Conservation (phyloP, 2,113 vertebrate species). For the Benitochromis conjunctus region DNA sequence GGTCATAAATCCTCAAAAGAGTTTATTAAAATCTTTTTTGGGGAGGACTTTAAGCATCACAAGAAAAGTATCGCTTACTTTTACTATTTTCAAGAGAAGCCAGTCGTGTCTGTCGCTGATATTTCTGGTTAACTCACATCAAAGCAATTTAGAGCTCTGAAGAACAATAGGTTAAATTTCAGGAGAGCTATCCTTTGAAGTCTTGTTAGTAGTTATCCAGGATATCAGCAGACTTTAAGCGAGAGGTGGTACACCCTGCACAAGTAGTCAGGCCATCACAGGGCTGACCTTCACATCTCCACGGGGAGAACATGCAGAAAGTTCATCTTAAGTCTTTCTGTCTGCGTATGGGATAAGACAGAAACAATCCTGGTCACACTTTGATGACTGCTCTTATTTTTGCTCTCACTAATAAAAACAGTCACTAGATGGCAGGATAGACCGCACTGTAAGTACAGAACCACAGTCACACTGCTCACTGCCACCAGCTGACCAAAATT, state of each 20-base stretch:
- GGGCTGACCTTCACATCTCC: neutral
- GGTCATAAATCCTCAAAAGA: neutral
- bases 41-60: neutral
- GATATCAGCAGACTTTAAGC: neutral
- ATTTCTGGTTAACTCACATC: neutral
- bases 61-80: neutral
- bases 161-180: neutral
- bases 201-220: neutral
- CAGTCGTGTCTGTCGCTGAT: neutral
- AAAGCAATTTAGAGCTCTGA: neutral
- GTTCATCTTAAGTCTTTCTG: neutral
- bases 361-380: neutral
- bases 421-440: slow-evolving; percentile 62
- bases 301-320: neutral
- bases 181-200: neutral
- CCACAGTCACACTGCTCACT: neutral
- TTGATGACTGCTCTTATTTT: neutral
- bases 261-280: neutral
- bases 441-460: neutral
- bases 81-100: neutral
- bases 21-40: neutral
- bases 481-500: neutral
- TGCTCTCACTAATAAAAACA: neutral
- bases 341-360: neutral
- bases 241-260: neutral